phyloP scores from a whole-genome alignment of 1,140 invertebrate genomes.

The Brachystomella parvula region DNA sequence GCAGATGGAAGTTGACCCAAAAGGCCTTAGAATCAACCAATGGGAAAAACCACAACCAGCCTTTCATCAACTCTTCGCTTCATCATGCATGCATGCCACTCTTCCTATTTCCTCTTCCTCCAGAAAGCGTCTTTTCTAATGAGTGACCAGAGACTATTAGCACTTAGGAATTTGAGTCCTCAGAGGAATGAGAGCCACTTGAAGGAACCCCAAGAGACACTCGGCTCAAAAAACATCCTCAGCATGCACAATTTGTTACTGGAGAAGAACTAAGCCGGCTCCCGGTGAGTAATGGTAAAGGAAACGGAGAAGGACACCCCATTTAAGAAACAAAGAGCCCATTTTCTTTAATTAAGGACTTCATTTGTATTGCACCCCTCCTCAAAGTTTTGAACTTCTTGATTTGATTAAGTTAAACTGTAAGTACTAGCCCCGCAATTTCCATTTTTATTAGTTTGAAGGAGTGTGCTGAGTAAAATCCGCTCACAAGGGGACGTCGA shows the following conservation, averaged over 20 bases:
- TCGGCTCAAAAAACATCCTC: not conserved
- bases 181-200: not conserved
- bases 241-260: not conserved
- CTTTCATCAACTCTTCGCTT: not conserved
- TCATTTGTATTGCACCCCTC: not conserved
- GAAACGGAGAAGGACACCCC: not conserved
- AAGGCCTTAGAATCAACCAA: not conserved
- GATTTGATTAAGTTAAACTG: conserved; percentile 10
- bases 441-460: conserved; percentile 2
- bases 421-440: not conserved
- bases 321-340: not conserved
- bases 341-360: conserved; percentile 6
- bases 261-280: not conserved
- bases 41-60: not conserved
- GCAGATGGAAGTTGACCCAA: not conserved
- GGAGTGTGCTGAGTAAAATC: not conserved
- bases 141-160: conserved; percentile 7
- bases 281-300: not conserved
- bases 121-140: not conserved
- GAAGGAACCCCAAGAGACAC: not conserved
- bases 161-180: not conserved
- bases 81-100: not conserved
- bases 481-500: no score
- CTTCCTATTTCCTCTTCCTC: conserved; percentile 1
- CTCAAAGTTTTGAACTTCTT: not conserved